These are phyloP conservation scores for Perca schrenkii DNA, from an alignment of 2,113 vertebrate genomes.

Conservation along the genomic window DNA sequence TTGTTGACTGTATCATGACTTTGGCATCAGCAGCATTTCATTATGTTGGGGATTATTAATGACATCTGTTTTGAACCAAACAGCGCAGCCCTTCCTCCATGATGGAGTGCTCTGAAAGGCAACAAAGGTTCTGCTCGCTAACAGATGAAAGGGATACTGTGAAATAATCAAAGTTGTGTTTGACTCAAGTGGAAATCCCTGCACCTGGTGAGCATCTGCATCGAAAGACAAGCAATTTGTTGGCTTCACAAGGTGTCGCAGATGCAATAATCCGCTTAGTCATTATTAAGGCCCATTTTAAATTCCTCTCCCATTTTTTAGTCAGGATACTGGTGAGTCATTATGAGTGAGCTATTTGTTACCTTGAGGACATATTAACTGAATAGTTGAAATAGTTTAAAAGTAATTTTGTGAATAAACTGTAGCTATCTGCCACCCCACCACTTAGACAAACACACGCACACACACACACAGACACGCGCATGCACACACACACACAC, in stretches of 20 bases:
- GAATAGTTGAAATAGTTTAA: background rate
- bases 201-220: conserved; percentile 72
- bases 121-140: conserved; percentile 47
- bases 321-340: background rate
- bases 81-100: conserved; percentile 34
- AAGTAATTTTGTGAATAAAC: background rate
- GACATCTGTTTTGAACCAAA: conserved; percentile 69
- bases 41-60: conserved; percentile 77
- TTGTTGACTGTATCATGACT: conserved; percentile 68
- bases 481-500: background rate
- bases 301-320: conserved; percentile 6
- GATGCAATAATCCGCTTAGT: conserved; percentile 7
- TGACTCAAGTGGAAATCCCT: conserved; percentile 49
- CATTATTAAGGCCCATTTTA: conserved; percentile 16
- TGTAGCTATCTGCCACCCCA: background rate
- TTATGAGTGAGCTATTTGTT: background rate
- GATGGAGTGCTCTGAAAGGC: conserved; percentile 38
- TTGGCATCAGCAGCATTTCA: conserved; percentile 68
- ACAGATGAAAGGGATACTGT: conserved; percentile 62
- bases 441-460: conserved; percentile 70
- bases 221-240: background rate
- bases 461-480: background rate
- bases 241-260: conserved; percentile 32
- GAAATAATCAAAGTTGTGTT: conserved; percentile 42
- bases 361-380: background rate